A percentile compares a stretch with the other conserved stretches of the same genome.
phyloP scores from a whole-genome alignment of 2,888 invertebrate species.

The Nomada flava region DNA sequence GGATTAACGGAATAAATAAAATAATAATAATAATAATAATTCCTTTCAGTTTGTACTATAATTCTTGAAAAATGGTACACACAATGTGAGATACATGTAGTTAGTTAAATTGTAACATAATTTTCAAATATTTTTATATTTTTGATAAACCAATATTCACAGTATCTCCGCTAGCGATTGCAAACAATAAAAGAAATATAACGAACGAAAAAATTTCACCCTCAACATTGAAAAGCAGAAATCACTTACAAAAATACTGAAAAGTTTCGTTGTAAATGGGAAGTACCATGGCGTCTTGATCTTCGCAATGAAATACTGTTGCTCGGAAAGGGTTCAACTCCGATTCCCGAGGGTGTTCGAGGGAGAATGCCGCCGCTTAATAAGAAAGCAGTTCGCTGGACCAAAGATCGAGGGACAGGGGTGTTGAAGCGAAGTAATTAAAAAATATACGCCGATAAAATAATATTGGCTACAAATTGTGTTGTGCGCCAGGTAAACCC shows the following conservation, averaged over 20 bases:
- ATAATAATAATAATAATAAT: too few relatives aligned
- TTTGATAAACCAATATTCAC: background rate
- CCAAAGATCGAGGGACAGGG: conserved; percentile 69
- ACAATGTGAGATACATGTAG: too few relatives aligned
- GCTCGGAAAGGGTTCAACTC: conserved; percentile 78
- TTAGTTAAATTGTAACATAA: too few relatives aligned
- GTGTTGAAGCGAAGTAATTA: conserved; percentile 82
- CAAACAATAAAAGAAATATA: background rate
- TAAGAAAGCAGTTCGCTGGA: conserved; percentile 75
- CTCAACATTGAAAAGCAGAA: conserved; percentile 4
- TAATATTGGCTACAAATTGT: conserved; percentile 83
- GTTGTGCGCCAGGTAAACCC: conserved; percentile 70
- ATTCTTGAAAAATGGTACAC: too few relatives aligned
- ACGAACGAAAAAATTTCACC: background rate
- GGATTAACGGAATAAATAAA: too few relatives aligned
- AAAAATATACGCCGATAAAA: conserved; percentile 83
- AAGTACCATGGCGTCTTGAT: background rate
- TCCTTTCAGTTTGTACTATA: too few relatives aligned
- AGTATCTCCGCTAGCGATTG: too few relatives aligned
- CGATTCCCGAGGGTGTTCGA: conserved; percentile 77
- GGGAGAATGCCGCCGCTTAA: conserved; percentile 74
- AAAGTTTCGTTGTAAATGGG: conserved; percentile 13
- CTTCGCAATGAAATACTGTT: conserved; percentile 19
- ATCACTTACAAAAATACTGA: background rate
- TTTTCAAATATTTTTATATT: too few relatives aligned